A percentile compares a stretch with the other conserved stretches of the same genome.
These are phyloP conservation scores for Girardinus metallicus DNA, from an alignment of 2,797 vertebrate species.

Conservation along the genomic window DNA sequence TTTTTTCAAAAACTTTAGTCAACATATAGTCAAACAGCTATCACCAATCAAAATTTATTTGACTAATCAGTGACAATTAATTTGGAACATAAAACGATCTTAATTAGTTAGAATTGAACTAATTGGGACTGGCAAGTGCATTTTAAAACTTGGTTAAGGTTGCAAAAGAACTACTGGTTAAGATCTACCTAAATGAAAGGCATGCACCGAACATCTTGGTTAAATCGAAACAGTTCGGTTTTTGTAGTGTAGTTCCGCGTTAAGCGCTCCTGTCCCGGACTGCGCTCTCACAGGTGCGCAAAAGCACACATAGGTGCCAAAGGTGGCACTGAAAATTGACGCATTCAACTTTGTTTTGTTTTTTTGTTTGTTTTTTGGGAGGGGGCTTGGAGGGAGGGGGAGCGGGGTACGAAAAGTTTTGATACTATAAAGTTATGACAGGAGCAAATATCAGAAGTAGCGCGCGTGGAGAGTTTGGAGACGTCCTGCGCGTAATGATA, in stretches of 20 bases:
- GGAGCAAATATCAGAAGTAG: slow-evolving; percentile 6
- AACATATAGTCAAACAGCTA: neutral
- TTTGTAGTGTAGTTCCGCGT: neutral
- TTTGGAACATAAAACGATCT: neutral
- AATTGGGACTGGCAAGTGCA: neutral
- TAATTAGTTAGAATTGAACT: neutral
- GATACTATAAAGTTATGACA: slow-evolving; percentile 8
- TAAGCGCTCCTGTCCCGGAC: neutral
- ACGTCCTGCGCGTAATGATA: slow-evolving; percentile 53
- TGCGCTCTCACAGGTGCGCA: slow-evolving; percentile 66
- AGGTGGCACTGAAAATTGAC: neutral
- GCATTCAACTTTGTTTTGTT: neutral
- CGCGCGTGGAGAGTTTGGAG: slow-evolving; percentile 19
- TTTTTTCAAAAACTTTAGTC: neutral
- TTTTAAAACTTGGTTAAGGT: neutral
- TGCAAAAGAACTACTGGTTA: neutral
- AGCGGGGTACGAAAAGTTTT: neutral
- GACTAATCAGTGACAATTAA: neutral
- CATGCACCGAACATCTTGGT: neutral
- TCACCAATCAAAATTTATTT: neutral
- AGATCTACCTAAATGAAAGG: neutral
- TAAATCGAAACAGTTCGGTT: neutral
- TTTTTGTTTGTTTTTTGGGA: too few relatives aligned
- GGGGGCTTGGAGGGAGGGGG: too few relatives aligned
- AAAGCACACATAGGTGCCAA: slow-evolving; percentile 24